Conservation (phyloP, 1,140 invertebrate species). For the Probaryconus sp. region DNA sequence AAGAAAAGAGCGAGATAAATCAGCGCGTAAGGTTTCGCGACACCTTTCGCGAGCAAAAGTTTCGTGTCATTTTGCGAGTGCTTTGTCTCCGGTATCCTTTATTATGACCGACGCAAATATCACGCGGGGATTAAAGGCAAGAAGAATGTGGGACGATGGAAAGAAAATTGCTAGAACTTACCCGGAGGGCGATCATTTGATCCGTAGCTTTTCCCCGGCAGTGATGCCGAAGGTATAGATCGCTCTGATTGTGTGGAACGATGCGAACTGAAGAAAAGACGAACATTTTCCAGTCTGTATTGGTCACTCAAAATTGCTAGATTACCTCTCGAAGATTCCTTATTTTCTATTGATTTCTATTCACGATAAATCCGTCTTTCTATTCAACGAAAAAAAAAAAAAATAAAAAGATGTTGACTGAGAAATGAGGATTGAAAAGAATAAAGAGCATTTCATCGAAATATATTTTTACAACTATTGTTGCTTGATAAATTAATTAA, state of each 20-base stretch:
- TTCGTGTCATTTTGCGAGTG: constrained; percentile 26
- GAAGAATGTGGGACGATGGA: constrained; percentile 38
- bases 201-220: constrained; percentile 30
- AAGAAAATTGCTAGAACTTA: constrained; percentile 59
- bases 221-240: constrained; percentile 21
- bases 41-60: constrained; percentile 26
- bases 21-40: constrained; percentile 43
- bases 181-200: constrained; percentile 53
- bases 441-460: too few relatives aligned
- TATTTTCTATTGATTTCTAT: constrained; percentile 18
- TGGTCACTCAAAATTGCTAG: constrained; percentile 33
- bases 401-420: too few relatives aligned
- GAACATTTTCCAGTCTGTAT: constrained; percentile 28
- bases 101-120: constrained; percentile 49
- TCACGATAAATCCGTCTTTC: constrained; percentile 17
- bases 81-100: constrained; percentile 41
- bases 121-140: constrained; percentile 29
- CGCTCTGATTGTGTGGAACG: constrained; percentile 22
- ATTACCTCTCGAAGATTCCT: constrained; percentile 1
- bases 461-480: too few relatives aligned
- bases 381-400: too few relatives aligned
- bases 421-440: too few relatives aligned
- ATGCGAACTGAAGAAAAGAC: constrained; percentile 36
- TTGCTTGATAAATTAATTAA: too few relatives aligned
- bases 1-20: constrained; percentile 39